Evolutionary conservation across 2,113 vertebrate genomes (phyloP).

Genomic region (Opisthocomus hoazin): DNA sequence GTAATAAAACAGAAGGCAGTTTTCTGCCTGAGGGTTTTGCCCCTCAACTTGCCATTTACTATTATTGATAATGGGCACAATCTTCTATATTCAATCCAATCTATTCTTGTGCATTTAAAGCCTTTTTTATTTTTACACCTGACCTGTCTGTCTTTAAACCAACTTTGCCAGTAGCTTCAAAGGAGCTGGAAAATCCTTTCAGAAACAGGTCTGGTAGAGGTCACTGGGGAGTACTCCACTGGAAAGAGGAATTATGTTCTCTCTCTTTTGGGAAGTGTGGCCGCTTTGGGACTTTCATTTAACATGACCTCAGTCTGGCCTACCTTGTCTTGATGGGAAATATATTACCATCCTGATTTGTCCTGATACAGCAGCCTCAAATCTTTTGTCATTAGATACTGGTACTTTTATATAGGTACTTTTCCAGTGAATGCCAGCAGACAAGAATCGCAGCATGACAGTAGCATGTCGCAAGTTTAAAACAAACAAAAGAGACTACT

Average conservation of each 20-base stretch:
- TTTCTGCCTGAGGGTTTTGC: neutral
- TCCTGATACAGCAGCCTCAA: neutral
- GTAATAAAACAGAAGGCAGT: neutral
- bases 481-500: slow-evolving; percentile 10
- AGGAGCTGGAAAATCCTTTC: neutral
- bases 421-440: slow-evolving; percentile 3
- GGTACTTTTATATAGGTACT: too few relatives aligned
- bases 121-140: neutral
- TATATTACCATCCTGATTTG: slow-evolving; percentile 10
- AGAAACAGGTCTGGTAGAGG: neutral
- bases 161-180: neutral
- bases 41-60: neutral
- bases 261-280: neutral
- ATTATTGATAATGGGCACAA: neutral
- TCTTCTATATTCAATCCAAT: neutral
- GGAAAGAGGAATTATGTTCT: neutral
- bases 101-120: neutral
- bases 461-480: neutral
- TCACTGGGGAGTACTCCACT: neutral
- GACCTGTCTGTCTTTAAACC: neutral
- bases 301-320: neutral
- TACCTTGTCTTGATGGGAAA: neutral
- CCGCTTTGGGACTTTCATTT: neutral
- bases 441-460: slow-evolving; percentile 23
- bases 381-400: neutral